A percentile compares a stretch with the other conserved stretches of the same genome.
These are phyloP conservation scores for Rhinichthys osculus DNA, from an alignment of 2,797 vertebrate species.

Conservation along the genomic window DNA sequence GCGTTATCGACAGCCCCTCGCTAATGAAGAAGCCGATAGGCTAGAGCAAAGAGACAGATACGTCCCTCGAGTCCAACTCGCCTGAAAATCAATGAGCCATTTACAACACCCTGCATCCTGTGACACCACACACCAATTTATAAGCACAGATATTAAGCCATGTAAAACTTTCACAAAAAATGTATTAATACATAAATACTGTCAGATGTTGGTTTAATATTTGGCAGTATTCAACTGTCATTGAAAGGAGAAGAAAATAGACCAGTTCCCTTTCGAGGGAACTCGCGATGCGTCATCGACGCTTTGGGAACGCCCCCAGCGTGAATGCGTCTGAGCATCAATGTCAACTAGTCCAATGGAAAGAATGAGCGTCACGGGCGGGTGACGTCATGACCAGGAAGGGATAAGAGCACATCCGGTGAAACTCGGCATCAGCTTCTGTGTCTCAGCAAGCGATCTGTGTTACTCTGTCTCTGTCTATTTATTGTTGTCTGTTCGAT, in stretches of 20 bases:
- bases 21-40: constrained; percentile 60
- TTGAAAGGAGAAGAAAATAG: not conserved
- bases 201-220: constrained; percentile 10
- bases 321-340: too few relatives aligned
- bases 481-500: too few relatives aligned
- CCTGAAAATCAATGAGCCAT: constrained; percentile 57
- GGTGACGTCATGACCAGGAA: too few relatives aligned
- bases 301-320: too few relatives aligned
- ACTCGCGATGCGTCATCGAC: too few relatives aligned
- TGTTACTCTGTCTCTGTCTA: too few relatives aligned
- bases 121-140: constrained; percentile 56
- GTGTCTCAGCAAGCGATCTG: too few relatives aligned
- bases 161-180: constrained; percentile 18
- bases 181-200: not conserved
- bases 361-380: too few relatives aligned
- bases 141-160: constrained; percentile 36
- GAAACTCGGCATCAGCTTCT: too few relatives aligned
- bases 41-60: constrained; percentile 55
- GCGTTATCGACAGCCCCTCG: constrained; percentile 49
- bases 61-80: constrained; percentile 48
- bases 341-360: too few relatives aligned
- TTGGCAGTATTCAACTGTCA: not conserved
- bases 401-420: too few relatives aligned
- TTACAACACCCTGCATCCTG: constrained; percentile 48
- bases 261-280: not conserved